A percentile compares a stretch with the other conserved stretches of the same genome.
Evolutionary conservation across 53 echinoderm and acorn worm genomes (phyloP).

Genomic region (Holothuria leucospilota): DNA sequence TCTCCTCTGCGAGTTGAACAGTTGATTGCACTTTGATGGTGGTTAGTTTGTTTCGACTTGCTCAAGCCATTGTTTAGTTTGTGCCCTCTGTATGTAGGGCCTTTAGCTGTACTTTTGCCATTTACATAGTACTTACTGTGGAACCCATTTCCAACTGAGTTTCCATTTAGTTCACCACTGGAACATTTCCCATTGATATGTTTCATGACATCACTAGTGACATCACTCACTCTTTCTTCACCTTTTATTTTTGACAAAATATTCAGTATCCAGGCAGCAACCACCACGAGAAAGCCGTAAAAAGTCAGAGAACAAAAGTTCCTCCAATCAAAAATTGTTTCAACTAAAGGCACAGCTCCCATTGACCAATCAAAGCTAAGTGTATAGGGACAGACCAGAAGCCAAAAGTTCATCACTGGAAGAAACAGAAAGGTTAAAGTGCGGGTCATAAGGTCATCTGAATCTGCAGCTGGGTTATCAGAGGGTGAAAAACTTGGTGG

Average conservation of each 20-base stretch:
- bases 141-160: not conserved
- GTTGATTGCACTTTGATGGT: conserved; percentile 19
- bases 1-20: not conserved
- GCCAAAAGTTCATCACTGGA: conserved; percentile 88
- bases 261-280: conserved; percentile 3
- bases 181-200: not conserved
- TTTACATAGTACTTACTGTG: conserved; percentile 24
- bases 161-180: conserved; percentile 35
- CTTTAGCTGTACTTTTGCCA: conserved; percentile 4
- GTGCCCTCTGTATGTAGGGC: not conserved
- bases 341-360: conserved; percentile 85
- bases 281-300: conserved; percentile 51
- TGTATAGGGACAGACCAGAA: conserved; percentile 76
- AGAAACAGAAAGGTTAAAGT: conserved; percentile 85
- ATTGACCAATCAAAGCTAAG: conserved; percentile 98
- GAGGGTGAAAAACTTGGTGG: conserved; percentile 90
- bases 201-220: not conserved
- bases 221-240: not conserved
- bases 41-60: conserved; percentile 36
- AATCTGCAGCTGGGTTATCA: conserved; percentile 94
- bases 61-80: conserved; percentile 31
- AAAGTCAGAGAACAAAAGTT: conserved; percentile 72
- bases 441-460: conserved; percentile 73
- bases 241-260: not conserved
- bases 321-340: conserved; percentile 69